Evolutionary conservation across 2,888 invertebrate genomes (phyloP), one percentile per base, ranked within the genome.

Genomic region (Choristoneura rosaceana): DNA sequence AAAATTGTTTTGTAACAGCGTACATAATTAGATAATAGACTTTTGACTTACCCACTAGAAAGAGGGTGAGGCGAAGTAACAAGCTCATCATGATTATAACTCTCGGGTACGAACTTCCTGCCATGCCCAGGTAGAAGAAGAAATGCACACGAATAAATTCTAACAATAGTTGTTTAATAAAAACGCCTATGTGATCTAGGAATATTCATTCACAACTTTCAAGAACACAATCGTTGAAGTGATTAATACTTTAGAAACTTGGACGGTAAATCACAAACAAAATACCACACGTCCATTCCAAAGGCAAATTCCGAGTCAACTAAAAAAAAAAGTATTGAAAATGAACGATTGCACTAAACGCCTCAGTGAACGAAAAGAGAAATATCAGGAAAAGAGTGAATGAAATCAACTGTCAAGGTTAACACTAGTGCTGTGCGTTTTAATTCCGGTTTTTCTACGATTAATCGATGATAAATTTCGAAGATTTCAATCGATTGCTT

Each of bases 21-120:
- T 61, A 25, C 25, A 64, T 34, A 25, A 61, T 9, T 25, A 52
- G 45, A 61, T 47, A 41, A 17, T 33, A 47, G 34, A 74, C 15
- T 15, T 64, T 69, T 69, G 69, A 82, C 89, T 88, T 85, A 92
- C 93, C 86, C 61, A 92, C 79, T 77, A 92, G 68, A 75, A 82
- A 76, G 71, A 92, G 80, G 74, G 82, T 79, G 62, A 87, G 62
- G 63, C 85, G 87, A 80, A 90, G 77, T 69, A 88, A 77, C 74
- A 84, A 68, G 78, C 85, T 86, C 76, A 88, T 83, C 90, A 90
- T 91, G 74, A 77, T 84, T 79, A 78, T 47, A 61, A 63, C 67
- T 52, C 69, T 52, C 69, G 68, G 64, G 69, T 62, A 64, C 33
- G 63, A 52, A 73, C 64, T 73, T 73, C 73, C 73, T 73, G 73